Base-by-base conservation (phyloP, 1,140 invertebrate genomes). In the Triops longicaudatus region DNA sequence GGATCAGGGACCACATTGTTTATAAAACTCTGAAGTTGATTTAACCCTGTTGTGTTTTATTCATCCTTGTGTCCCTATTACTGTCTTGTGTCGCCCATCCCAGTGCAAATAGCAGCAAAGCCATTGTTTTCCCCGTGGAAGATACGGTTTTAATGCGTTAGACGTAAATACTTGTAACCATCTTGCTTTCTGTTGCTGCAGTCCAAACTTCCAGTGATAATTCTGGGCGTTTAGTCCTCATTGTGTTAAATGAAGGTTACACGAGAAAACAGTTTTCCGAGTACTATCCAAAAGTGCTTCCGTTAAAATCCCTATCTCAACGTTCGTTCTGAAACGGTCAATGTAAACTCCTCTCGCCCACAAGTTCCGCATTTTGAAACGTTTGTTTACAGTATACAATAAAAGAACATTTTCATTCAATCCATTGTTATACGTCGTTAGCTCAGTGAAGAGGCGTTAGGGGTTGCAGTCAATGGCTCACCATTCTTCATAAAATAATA, bases 341-440 rank as follows among this genome's bases (percentile, higher is more conserved):
- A 14, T 63, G 50, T 63, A n/a, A 63, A 63, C 50, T 37, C 31
- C 50, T 63, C 50, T 63, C 50, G 50, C 50, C 50, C 50, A 63
- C 50, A 63, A 63, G 50, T 63, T 63, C 50, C 50, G 17, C 50
- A 22, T 63, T 63, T 63, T 63, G 17, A n/a, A 63, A 22, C 22
- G 50, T 63, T 14, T 63, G 50, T 63, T 22, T 22, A 63, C 22
- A 37, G 14, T 63, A 63, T 22, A 63, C 50, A 63, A 63, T 63
- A 63, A 22, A 63, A 17, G 50, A 63, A 17, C 31, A 37, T 63
- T 63, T 22, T 63, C 50, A 63, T 63, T 63, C 10, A 22, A n/a
- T 63, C 14, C 1, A 12, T 63, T 63, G n/a, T 63, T 5, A 63
- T n/a, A n/a, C n/a, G n/a, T n/a, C n/a, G n/a, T n/a, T n/a, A n/a